phyloP scores from a whole-genome alignment of 1,140 invertebrate species.

The Ditylenchus dipsaci region DNA sequence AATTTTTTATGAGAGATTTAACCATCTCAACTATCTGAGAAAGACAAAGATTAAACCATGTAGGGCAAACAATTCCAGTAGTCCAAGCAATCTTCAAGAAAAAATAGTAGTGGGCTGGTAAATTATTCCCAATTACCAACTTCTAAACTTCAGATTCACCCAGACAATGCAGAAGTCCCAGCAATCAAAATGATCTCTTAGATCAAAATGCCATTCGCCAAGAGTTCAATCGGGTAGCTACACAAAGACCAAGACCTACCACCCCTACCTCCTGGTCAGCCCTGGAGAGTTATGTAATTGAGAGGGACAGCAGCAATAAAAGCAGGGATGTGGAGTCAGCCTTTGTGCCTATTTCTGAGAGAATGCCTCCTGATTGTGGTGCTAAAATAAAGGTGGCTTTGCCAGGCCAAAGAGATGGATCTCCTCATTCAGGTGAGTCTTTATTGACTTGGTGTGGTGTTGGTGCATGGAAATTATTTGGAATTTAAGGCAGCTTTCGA shows the following conservation, averaged over 20 bases:
- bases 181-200: too few species aligned
- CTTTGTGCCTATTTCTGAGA: neutral
- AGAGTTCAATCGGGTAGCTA: slow-evolving; percentile 31
- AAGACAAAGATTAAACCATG: too few species aligned
- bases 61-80: too few species aligned
- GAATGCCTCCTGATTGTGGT: slow-evolving; percentile 16
- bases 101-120: too few species aligned
- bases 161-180: too few species aligned
- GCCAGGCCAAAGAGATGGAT: slow-evolving; percentile 18
- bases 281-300: slow-evolving; percentile 35
- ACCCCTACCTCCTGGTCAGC: slow-evolving; percentile 47
- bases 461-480: neutral
- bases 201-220: slow-evolving; percentile 12
- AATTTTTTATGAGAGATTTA: too few species aligned
- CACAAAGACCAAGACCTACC: slow-evolving; percentile 44
- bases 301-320: neutral
- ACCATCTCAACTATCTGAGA: too few species aligned
- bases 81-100: too few species aligned
- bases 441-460: neutral
- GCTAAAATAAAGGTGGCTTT: slow-evolving; percentile 45
- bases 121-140: too few species aligned
- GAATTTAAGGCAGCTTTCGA: neutral
- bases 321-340: neutral
- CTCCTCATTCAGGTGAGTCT: neutral
- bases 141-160: too few species aligned